A percentile compares a stretch with the other conserved stretches of the same genome.
These are phyloP conservation scores for Thymelicus acteon DNA, from an alignment of 2,888 invertebrate genomes.

Conservation along the genomic window DNA sequence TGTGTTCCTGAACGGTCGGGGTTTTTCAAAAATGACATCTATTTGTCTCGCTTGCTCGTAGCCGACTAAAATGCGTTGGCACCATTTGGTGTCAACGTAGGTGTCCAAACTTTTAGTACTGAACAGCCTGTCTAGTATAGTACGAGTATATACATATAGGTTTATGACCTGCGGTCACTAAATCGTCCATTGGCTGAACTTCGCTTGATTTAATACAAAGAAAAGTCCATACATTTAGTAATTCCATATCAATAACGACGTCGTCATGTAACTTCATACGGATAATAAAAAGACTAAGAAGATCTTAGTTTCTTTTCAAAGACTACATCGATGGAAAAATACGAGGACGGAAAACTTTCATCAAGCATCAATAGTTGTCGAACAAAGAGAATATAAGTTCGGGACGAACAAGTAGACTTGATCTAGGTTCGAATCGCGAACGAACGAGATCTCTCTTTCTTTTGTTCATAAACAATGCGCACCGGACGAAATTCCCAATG, in stretches of 20 bases:
- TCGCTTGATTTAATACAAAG: not conserved
- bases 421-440: constrained; percentile 62
- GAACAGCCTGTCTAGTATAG: too few species aligned
- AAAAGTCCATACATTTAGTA: not conserved
- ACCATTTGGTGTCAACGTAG: too few species aligned
- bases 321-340: constrained; percentile 49
- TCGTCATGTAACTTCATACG: not conserved
- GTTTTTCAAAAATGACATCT: too few species aligned
- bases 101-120: too few species aligned
- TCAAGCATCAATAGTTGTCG: constrained; percentile 68
- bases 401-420: constrained; percentile 59
- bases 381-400: constrained; percentile 75
- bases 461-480: constrained; percentile 79
- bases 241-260: not conserved
- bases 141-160: too few species aligned
- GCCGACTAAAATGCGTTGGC: too few species aligned
- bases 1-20: too few species aligned
- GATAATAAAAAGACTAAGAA: constrained; percentile 8
- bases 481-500: constrained; percentile 63
- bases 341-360: constrained; percentile 63
- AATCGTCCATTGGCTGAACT: too few species aligned
- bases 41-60: too few species aligned
- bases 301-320: constrained; percentile 7
- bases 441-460: constrained; percentile 63
- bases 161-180: too few species aligned